These are phyloP conservation scores for Villa cingulata DNA, from an alignment of 2,888 invertebrate species.

Conservation along the genomic window DNA sequence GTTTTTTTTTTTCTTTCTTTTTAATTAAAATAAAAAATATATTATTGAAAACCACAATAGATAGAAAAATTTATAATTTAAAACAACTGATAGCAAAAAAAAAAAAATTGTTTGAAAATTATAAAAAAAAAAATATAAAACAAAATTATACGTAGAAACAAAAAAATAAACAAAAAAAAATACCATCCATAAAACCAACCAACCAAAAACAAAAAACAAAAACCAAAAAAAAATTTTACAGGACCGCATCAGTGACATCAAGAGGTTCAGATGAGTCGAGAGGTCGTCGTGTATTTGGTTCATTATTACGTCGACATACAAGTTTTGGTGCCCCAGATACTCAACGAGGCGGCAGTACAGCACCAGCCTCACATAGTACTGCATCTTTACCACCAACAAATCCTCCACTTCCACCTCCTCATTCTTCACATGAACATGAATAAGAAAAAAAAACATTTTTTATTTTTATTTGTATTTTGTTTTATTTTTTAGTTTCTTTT, in stretches of 20 bases:
- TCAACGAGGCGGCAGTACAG: slow-evolving; percentile 13
- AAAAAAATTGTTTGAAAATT: not conserved
- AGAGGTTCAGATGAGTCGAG: slow-evolving; percentile 24
- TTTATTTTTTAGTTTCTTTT: no score
- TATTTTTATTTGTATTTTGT: no score
- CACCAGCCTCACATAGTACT: not conserved
- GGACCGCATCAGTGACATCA: slow-evolving; percentile 25
- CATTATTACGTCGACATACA: slow-evolving; percentile 24
- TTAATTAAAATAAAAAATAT: no score
- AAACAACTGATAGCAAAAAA: no score
- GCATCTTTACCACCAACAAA: not conserved
- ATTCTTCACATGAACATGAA: not conserved
- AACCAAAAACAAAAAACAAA: slow-evolving; percentile 9
- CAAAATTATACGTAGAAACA: not conserved
- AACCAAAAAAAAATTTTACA: slow-evolving; percentile 19
- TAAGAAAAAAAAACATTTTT: not conserved
- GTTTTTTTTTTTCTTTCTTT: no score
- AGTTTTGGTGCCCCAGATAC: slow-evolving; percentile 23
- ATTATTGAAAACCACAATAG: no score
- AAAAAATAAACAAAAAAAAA: not conserved
- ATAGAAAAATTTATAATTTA: no score
- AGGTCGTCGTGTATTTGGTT: slow-evolving; percentile 24
- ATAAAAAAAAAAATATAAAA: not conserved
- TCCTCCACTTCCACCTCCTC: not conserved
- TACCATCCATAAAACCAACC: not conserved